Evolutionary conservation across 2,797 vertebrate genomes (phyloP).

Genomic region (Cossypha heuglini): DNA sequence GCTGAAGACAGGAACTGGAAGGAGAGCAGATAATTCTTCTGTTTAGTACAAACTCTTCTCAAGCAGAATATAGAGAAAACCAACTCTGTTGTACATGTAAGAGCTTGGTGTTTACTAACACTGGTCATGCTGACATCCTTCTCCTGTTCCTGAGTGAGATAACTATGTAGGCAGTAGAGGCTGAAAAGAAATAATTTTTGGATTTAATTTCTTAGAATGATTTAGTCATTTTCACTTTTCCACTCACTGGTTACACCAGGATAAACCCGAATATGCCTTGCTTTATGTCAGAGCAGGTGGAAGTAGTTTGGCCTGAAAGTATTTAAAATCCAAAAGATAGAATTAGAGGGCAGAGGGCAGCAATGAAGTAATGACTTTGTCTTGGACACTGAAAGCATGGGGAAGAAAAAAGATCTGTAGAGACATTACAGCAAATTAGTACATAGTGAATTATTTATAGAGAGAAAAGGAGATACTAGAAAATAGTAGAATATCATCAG

Average conservation of each 20-base stretch:
- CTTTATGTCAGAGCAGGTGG: not conserved
- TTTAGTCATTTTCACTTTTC: not conserved
- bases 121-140: not conserved
- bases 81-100: not conserved
- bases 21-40: not conserved
- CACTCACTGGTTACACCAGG: not conserved
- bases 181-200: not conserved
- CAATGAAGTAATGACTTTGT: conserved; percentile 41
- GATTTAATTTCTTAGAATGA: not conserved
- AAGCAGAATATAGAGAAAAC: not conserved
- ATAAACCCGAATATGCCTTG: not conserved
- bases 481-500: conserved; percentile 4
- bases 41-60: not conserved
- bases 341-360: conserved; percentile 4
- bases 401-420: not conserved
- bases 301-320: not conserved
- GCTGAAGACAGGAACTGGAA: not conserved
- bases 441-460: conserved; percentile 37
- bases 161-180: not conserved
- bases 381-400: not conserved
- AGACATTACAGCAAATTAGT: conserved; percentile 39
- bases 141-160: not conserved
- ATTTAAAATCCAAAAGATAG: not conserved
- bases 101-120: not conserved
- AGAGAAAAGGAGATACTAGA: not conserved